Conservation (phyloP, 1,140 invertebrate species). For the Drosophila elegans region DNA sequence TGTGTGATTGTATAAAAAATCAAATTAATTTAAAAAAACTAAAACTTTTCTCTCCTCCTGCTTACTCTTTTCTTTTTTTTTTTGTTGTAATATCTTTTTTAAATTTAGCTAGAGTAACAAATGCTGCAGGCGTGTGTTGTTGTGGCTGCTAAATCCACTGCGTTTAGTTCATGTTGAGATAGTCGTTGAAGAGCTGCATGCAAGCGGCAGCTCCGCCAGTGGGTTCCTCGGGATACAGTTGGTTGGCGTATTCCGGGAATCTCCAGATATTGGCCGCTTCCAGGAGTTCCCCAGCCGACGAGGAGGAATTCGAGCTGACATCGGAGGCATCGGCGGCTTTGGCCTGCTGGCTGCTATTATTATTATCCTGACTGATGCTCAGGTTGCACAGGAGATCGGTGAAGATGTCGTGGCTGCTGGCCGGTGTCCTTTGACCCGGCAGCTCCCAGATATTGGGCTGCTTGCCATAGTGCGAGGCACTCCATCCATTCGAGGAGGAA, state of each 20-base stretch:
- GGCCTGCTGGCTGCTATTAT: conserved; percentile 25
- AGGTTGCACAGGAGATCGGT: conserved; percentile 79
- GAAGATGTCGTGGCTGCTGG: conserved; percentile 68
- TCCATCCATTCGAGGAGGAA: conserved; percentile 40
- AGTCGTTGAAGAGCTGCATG: conserved; percentile 87
- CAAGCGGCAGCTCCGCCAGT: conserved; percentile 83
- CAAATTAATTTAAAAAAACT: conserved; percentile 43
- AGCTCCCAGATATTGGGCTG: conserved; percentile 80
- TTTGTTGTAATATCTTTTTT: conserved; percentile 19
- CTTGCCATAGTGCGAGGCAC: conserved; percentile 63
- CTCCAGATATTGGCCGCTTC: conserved; percentile 68
- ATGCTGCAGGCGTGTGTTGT: conserved; percentile 9
- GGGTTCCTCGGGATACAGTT: conserved; percentile 56
- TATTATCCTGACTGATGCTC: conserved; percentile 57
- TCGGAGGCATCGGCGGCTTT: conserved; percentile 55
- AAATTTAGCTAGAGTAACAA: conserved; percentile 69
- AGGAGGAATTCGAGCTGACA: conserved; percentile 75
- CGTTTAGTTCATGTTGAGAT: conserved; percentile 86
- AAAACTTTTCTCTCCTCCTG: conserved; percentile 24
- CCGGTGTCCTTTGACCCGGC: conserved; percentile 36
- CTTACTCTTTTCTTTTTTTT: conserved; percentile 10
- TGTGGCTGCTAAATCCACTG: conserved; percentile 3
- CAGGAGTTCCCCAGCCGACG: conserved; percentile 59
- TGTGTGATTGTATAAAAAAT: conserved; percentile 25
- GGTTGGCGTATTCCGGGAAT: conserved; percentile 28